Evolutionary conservation across 1,140 invertebrate species (phyloP).

Genomic region (Drosophila virilis): DNA sequence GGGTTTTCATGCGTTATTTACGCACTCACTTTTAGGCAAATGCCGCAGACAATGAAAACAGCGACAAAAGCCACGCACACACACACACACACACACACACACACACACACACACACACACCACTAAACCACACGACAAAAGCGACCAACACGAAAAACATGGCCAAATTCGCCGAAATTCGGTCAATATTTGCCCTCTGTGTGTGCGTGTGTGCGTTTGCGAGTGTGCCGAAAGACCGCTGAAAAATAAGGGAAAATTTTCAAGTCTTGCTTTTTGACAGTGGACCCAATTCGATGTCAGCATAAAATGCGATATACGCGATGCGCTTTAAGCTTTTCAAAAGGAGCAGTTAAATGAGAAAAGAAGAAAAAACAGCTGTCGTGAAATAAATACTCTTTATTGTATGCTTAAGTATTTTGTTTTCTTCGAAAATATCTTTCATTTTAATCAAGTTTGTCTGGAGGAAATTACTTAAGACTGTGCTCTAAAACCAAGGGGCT

Average conservation of each 20-base stretch:
- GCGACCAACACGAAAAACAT: conserved; percentile 38
- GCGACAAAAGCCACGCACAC: conserved; percentile 34
- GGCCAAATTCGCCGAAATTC: conserved; percentile 65
- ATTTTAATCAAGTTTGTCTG: too few relatives aligned
- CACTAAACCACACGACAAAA: conserved; percentile 25
- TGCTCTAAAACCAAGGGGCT: too few relatives aligned
- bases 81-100: conserved; percentile 9
- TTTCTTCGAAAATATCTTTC: too few relatives aligned
- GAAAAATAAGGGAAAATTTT: conserved; percentile 54
- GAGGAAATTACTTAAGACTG: too few relatives aligned
- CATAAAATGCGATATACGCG: conserved; percentile 62
- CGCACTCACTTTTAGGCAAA: conserved; percentile 43
- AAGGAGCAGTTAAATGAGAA: not conserved
- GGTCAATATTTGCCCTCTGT: conserved; percentile 69
- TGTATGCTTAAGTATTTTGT: too few relatives aligned
- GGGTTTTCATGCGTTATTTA: conserved; percentile 39
- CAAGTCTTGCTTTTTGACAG: conserved; percentile 28
- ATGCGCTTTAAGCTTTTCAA: conserved; percentile 1
- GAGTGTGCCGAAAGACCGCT: conserved; percentile 9
- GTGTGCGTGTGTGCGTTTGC: conserved; percentile 24
- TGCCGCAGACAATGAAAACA: conserved; percentile 44
- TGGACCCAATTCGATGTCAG: conserved; percentile 59
- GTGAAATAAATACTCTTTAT: too few relatives aligned
- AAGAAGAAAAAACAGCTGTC: not conserved
- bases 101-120: conserved; percentile 29